Evolutionary conservation across 2,888 invertebrate species (phyloP).

Genomic region (Candidula unifasciata): DNA sequence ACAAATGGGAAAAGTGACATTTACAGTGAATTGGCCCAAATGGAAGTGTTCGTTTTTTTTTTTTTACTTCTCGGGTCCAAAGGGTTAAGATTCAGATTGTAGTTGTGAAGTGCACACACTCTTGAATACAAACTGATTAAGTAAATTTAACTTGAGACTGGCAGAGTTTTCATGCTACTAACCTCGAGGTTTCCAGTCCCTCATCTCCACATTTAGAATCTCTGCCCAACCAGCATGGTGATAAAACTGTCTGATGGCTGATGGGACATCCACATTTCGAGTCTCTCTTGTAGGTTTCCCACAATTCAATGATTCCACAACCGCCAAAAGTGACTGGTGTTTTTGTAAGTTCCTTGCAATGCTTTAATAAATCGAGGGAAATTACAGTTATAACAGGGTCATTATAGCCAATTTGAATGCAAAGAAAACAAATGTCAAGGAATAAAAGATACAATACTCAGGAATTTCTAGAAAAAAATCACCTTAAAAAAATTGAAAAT

Average conservation of each 20-base stretch:
- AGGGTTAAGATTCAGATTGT: too few species aligned
- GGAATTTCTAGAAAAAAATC: too few species aligned
- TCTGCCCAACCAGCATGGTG: slow-evolving; percentile 81
- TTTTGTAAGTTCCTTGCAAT: slow-evolving; percentile 80
- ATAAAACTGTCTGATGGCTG: slow-evolving; percentile 79
- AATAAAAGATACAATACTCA: too few species aligned
- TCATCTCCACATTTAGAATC: slow-evolving; percentile 76
- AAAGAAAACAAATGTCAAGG: neutral
- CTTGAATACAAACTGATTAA: neutral
- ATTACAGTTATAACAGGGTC: neutral
- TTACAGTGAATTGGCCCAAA: too few species aligned
- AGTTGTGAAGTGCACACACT: neutral
- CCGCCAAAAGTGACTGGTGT: slow-evolving; percentile 78
- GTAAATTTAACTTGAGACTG: neutral
- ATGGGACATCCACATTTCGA: slow-evolving; percentile 77
- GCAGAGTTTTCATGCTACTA: too few species aligned
- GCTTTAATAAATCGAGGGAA: slow-evolving; percentile 69
- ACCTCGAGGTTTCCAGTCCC: slow-evolving; percentile 79
- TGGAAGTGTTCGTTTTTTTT: too few species aligned
- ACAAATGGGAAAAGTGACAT: too few species aligned
- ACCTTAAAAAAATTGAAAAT: too few species aligned
- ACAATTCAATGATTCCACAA: slow-evolving; percentile 79
- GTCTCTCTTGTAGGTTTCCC: slow-evolving; percentile 79
- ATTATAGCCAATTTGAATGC: neutral
- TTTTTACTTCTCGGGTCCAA: too few species aligned